These are phyloP conservation scores for Pegoplata infirma DNA, from an alignment of 2,888 invertebrate species.

Conservation along the genomic window DNA sequence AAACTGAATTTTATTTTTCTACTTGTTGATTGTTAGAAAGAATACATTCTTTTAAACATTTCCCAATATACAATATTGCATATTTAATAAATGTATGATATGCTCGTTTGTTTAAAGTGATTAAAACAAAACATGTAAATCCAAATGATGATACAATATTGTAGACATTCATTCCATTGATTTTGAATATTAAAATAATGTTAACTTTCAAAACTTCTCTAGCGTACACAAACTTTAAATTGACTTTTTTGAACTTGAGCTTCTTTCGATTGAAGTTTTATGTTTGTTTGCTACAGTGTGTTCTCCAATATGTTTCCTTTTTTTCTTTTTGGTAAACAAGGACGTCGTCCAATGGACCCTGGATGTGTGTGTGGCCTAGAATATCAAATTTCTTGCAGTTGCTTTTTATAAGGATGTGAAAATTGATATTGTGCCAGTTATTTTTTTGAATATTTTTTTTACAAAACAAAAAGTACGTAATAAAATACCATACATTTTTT, in stretches of 20 bases:
- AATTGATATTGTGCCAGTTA: conserved; percentile 52
- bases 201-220: conserved; percentile 27
- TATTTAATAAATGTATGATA: too few species aligned
- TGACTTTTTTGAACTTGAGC: conserved; percentile 61
- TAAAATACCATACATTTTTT: background rate
- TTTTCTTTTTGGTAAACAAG: conserved; percentile 31
- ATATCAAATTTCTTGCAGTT: conserved; percentile 55
- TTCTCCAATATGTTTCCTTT: conserved; percentile 28
- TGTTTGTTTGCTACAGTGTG: conserved; percentile 28
- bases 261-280: too few species aligned
- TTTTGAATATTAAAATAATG: conserved; percentile 43
- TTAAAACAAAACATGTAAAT: too few species aligned
- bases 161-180: background rate
- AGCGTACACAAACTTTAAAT: conserved; percentile 37
- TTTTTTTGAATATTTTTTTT: background rate
- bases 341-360: conserved; percentile 42
- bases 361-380: conserved; percentile 57
- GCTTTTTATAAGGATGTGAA: conserved; percentile 61
- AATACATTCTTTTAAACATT: too few species aligned
- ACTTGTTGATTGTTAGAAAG: too few species aligned
- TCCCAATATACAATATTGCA: too few species aligned
- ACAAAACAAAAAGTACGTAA: background rate
- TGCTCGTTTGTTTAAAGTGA: too few species aligned
- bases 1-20: too few species aligned
- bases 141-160: background rate